Conservation (phyloP, 1,140 invertebrate species). For the Hycleus cichorii region DNA sequence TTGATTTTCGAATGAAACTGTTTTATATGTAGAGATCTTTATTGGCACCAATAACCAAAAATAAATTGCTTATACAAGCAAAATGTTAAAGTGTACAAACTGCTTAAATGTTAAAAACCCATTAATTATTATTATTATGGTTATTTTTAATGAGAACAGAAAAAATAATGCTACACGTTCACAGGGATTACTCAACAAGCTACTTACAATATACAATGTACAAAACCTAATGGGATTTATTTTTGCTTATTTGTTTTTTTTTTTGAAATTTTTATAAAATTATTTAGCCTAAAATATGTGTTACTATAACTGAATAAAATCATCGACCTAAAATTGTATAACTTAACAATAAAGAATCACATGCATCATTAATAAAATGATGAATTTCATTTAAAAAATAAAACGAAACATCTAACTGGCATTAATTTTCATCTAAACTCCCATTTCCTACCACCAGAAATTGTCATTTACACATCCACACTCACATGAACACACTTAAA, state of each 20-base stretch:
- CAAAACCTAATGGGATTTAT: slow-evolving; percentile 36
- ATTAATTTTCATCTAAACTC: slow-evolving; percentile 16
- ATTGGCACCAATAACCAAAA: slow-evolving; percentile 30
- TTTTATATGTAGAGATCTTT: slow-evolving; percentile 27
- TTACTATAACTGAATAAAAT: slow-evolving; percentile 17
- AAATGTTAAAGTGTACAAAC: slow-evolving; percentile 15
- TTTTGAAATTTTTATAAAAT: slow-evolving; percentile 30
- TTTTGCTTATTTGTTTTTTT: too few species aligned
- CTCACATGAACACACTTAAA: slow-evolving; percentile 18
- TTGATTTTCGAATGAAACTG: background rate
- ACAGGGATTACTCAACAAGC: slow-evolving; percentile 17
- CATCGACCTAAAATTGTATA: slow-evolving; percentile 17
- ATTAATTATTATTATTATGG: slow-evolving; percentile 8
- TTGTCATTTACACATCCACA: background rate
- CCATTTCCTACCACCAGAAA: slow-evolving; percentile 22
- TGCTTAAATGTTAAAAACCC: slow-evolving; percentile 11
- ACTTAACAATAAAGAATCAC: slow-evolving; percentile 21
- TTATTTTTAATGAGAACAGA: too few species aligned
- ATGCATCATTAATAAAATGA: slow-evolving; percentile 25
- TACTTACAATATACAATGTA: slow-evolving; percentile 40
- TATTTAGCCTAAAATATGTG: slow-evolving; percentile 34
- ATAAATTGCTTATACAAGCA: slow-evolving; percentile 16
- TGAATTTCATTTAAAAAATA: background rate
- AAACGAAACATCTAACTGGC: slow-evolving; percentile 16
- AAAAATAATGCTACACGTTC: slow-evolving; percentile 6